These are phyloP conservation scores for Falco peregrinus DNA, from an alignment of 2,797 vertebrate species.

Conservation along the genomic window DNA sequence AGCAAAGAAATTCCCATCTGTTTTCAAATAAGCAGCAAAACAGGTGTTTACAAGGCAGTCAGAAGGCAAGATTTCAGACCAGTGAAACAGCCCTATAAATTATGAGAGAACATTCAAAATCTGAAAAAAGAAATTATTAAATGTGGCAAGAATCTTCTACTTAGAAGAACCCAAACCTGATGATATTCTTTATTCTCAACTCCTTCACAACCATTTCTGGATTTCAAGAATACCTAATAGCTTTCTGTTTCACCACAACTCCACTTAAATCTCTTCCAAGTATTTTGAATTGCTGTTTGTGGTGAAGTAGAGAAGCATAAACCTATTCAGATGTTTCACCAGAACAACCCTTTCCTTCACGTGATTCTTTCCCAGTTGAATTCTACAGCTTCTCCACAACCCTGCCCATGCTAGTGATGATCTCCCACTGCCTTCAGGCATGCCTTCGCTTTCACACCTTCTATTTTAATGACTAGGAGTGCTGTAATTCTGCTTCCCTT, in stretches of 20 bases:
- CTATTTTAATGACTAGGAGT: background rate
- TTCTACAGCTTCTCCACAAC: background rate
- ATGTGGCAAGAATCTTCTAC: background rate
- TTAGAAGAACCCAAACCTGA: background rate
- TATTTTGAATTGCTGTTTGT: background rate
- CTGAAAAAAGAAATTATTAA: background rate
- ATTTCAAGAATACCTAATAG: background rate
- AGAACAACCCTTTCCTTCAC: background rate
- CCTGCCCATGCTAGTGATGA: background rate
- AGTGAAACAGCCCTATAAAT: background rate
- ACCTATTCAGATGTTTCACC: background rate
- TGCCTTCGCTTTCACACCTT: background rate
- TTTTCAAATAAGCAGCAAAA: conserved; percentile 27
- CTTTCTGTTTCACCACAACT: background rate
- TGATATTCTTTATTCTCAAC: conserved; percentile 10
- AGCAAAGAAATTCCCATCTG: background rate
- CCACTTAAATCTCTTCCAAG: background rate
- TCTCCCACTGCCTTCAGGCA: background rate
- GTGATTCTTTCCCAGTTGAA: background rate
- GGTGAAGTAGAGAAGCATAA: conserved; percentile 3
- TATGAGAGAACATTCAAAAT: background rate
- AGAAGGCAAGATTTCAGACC: background rate
- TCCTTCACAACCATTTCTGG: background rate
- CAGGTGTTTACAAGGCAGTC: background rate
- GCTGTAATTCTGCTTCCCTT: background rate